A percentile compares a stretch with the other conserved stretches of the same genome.
Conservation (phyloP, 2,888 invertebrate species). For the Yponomeuta evonymella region DNA sequence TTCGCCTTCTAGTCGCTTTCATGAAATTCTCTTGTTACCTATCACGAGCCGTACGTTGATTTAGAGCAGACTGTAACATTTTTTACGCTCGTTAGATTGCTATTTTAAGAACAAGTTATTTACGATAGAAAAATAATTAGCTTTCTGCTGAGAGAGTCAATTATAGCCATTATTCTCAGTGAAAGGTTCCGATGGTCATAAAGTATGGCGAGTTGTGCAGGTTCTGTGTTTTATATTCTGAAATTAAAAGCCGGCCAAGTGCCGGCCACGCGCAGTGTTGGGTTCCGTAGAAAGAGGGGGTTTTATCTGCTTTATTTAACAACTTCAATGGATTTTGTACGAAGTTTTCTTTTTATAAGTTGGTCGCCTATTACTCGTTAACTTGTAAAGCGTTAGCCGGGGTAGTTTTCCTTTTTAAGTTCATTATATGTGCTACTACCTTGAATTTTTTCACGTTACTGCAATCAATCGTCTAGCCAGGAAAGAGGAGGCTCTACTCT, state of each 20-base stretch:
- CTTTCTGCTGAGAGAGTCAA: constrained; percentile 9
- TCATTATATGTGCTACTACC: no score
- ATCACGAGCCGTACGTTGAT: constrained; percentile 36
- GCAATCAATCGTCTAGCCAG: no score
- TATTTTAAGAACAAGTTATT: constrained; percentile 8
- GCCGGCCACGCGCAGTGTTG: no score
- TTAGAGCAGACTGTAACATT: constrained; percentile 31
- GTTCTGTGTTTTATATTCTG: not conserved
- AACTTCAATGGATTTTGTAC: no score
- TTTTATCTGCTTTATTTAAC: no score
- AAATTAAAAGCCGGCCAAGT: not conserved
- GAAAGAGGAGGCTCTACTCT: no score
- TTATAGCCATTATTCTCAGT: not conserved
- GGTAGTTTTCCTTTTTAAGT: no score
- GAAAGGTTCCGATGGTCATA: not conserved
- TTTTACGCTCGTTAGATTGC: constrained; percentile 12
- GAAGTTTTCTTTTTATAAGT: no score
- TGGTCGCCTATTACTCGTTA: no score
- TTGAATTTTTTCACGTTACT: no score
- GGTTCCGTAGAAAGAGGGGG: no score
- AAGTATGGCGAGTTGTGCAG: not conserved
- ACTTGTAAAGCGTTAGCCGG: no score
- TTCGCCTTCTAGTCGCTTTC: constrained; percentile 45
- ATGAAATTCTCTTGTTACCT: constrained; percentile 44
- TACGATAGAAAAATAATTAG: constrained; percentile 8